Conservation (phyloP, 2,888 invertebrate genomes). For the Microctonus hyperodae region DNA sequence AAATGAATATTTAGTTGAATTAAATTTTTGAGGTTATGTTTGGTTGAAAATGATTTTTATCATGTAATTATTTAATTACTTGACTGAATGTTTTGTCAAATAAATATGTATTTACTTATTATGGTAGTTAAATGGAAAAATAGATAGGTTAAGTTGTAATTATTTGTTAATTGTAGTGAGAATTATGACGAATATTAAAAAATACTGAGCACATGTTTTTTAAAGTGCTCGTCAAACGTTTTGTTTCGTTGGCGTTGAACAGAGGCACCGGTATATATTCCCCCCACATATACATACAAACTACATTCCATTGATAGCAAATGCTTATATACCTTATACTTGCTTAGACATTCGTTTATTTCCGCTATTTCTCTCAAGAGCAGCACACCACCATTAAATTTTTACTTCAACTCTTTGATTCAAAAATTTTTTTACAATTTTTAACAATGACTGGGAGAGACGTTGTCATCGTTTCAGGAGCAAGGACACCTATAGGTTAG, state of each 20-base stretch:
- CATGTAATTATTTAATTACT: background rate
- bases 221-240: conserved; percentile 5
- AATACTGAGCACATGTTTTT: background rate
- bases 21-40: background rate
- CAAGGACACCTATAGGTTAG: conserved; percentile 85
- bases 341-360: conserved; percentile 35
- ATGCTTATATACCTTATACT: no score
- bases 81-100: background rate
- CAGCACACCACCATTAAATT: conserved; percentile 43
- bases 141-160: no score
- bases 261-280: background rate
- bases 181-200: background rate
- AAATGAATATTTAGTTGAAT: background rate
- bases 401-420: conserved; percentile 17
- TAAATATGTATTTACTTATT: background rate
- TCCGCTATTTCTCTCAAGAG: conserved; percentile 37
- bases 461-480: conserved; percentile 79
- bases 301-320: conserved; percentile 6
- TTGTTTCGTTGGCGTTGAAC: background rate
- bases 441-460: conserved; percentile 59
- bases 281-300: background rate
- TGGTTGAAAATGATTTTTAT: background rate
- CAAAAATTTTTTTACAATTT: conserved; percentile 24
- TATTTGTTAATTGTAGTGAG: no score
- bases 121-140: background rate